phyloP scores from a whole-genome alignment of 2,113 vertebrate species.

The Plectropomus leopardus region DNA sequence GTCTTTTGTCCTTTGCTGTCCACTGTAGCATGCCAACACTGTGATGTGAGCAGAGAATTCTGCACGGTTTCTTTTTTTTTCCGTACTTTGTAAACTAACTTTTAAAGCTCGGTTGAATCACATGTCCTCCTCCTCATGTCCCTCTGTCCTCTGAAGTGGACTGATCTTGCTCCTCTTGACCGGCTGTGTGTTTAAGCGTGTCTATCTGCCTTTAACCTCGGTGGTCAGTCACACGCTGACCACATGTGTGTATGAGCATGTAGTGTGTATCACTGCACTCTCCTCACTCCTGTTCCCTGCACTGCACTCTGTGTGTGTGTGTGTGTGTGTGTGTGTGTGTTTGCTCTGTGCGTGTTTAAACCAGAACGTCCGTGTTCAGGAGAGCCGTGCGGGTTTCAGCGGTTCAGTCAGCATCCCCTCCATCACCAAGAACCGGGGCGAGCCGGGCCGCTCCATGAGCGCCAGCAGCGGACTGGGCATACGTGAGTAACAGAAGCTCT shows the following conservation, averaged over 20 bases:
- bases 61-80: not conserved
- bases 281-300: conserved; percentile 61
- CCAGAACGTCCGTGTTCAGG: conserved; percentile 95
- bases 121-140: not conserved
- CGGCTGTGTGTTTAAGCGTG: not conserved
- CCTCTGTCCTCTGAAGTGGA: not conserved
- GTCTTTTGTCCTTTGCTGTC: not conserved
- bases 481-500: conserved; percentile 86
- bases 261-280: conserved; percentile 23
- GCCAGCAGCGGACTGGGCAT: conserved; percentile 96
- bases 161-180: not conserved
- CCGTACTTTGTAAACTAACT: not conserved
- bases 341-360: conserved; percentile 49
- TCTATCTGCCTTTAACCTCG: not conserved
- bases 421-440: conserved; percentile 93
- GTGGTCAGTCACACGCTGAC: not conserved
- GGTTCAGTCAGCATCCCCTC: conserved; percentile 98
- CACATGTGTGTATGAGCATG: conserved; percentile 18
- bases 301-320: conserved; percentile 41
- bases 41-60: not conserved
- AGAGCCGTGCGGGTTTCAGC: conserved; percentile 94
- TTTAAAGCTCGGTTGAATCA: not conserved
- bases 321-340: too few relatives aligned
- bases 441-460: conserved; percentile 97
- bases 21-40: conserved; percentile 9